A percentile compares a stretch with the other conserved stretches of the same genome.
Conservation (phyloP, 2,888 invertebrate species). For the Nemotelus pantherinus region DNA sequence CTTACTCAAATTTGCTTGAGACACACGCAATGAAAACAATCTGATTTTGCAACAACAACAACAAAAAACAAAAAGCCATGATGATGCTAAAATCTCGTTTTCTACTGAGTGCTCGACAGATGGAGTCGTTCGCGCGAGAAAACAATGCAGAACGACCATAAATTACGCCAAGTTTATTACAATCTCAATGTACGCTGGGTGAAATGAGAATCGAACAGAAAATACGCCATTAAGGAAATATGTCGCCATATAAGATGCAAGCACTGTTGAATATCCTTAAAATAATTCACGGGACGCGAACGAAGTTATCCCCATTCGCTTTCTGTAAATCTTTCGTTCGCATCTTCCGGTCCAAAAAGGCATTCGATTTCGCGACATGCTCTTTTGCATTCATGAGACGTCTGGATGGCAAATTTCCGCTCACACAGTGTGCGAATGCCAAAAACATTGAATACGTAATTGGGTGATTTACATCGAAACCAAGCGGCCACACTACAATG, state of each 20-base stretch:
- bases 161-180: constrained; percentile 50
- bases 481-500: too few species aligned
- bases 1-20: too few species aligned
- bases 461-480: constrained; percentile 29
- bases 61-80: constrained; percentile 13
- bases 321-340: background rate
- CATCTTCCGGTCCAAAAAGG: background rate
- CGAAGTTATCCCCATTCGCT: background rate
- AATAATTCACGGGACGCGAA: constrained; percentile 49
- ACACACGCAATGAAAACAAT: constrained; percentile 44
- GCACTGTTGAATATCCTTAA: constrained; percentile 50
- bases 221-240: constrained; percentile 50
- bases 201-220: constrained; percentile 31
- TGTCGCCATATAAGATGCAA: constrained; percentile 50
- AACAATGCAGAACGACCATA: constrained; percentile 46
- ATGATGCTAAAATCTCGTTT: constrained; percentile 49
- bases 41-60: constrained; percentile 45
- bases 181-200: constrained; percentile 28
- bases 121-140: constrained; percentile 9
- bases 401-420: background rate
- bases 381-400: constrained; percentile 18
- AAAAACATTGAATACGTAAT: constrained; percentile 34
- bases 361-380: background rate
- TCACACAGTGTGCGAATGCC: background rate
- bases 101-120: constrained; percentile 29